phyloP scores from a whole-genome alignment of 2,797 vertebrate species.

The Hyperoplus immaculatus region DNA sequence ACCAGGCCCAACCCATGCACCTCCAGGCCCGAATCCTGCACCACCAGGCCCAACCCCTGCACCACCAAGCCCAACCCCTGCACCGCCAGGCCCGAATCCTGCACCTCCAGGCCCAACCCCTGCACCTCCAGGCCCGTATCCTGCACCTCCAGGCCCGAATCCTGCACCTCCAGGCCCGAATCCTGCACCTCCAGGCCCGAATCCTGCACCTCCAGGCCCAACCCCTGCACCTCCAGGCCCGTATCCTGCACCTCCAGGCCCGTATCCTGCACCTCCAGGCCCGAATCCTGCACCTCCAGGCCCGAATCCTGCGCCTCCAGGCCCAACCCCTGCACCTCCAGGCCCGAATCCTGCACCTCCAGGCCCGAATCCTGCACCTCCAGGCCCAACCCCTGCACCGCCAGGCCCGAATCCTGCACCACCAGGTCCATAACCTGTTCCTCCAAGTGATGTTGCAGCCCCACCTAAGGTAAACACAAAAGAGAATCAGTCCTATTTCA shows the following conservation, averaged over 20 bases:
- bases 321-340: conserved; percentile 45
- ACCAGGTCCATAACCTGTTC: conserved; percentile 57
- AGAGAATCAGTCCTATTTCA: conserved; percentile 5
- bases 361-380: conserved; percentile 46
- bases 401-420: conserved; percentile 49
- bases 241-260: conserved; percentile 45
- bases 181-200: conserved; percentile 49
- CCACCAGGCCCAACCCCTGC: conserved; percentile 25
- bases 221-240: conserved; percentile 30
- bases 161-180: conserved; percentile 49
- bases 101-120: conserved; percentile 50
- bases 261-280: conserved; percentile 30
- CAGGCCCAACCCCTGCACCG: conserved; percentile 29
- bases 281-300: conserved; percentile 40
- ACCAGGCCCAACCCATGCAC: conserved; percentile 41
- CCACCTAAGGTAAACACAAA: conserved; percentile 49
- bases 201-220: conserved; percentile 41
- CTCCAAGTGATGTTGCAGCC: conserved; percentile 56
- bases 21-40: conserved; percentile 27
- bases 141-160: conserved; percentile 30
- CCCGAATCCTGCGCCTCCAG: conserved; percentile 31
- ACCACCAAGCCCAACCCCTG: conserved; percentile 34
- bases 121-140: conserved; percentile 38
- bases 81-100: conserved; percentile 47
- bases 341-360: conserved; percentile 40